Evolutionary conservation across 2,797 vertebrate species (phyloP).

Genomic region (Steatocranus sp.): DNA sequence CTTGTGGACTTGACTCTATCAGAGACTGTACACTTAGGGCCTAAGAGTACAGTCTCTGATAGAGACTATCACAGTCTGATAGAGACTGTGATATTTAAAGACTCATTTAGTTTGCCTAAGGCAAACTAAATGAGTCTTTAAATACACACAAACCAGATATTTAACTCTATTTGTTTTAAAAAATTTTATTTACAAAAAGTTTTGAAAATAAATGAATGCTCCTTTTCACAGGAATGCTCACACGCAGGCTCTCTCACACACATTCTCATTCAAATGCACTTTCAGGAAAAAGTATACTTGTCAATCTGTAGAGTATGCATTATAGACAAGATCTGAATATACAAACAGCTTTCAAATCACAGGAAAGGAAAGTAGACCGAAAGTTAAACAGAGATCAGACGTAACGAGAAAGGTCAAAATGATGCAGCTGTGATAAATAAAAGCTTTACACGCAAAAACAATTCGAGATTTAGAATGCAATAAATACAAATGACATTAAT

Average conservation of each 20-base stretch:
- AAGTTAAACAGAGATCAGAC: not conserved
- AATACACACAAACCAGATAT: not conserved
- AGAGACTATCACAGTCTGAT: too few relatives aligned
- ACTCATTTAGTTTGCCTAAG: too few relatives aligned
- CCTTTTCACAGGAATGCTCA: not conserved
- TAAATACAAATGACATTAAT: constrained; percentile 51
- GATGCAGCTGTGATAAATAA: constrained; percentile 52
- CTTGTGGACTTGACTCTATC: not conserved
- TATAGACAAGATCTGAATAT: not conserved
- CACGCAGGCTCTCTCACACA: not conserved
- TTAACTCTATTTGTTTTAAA: not conserved
- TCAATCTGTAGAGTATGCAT: constrained; percentile 12
- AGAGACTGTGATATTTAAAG: too few relatives aligned
- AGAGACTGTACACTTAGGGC: not conserved
- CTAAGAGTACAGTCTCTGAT: too few relatives aligned
- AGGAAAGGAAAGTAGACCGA: not conserved
- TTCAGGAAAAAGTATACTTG: not conserved
- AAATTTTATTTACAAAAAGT: constrained; percentile 50
- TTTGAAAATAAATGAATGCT: constrained; percentile 18
- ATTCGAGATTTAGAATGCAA: constrained; percentile 17
- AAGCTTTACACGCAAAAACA: constrained; percentile 36
- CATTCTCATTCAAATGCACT: not conserved
- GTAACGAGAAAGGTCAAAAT: not conserved
- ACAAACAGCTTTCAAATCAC: not conserved
- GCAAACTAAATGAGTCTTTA: not conserved